Percentiles rank a stretch among this genome's conserved stretches.
Evolutionary conservation across 2,113 vertebrate species (phyloP).

Genomic region (Aphyosemion australe): DNA sequence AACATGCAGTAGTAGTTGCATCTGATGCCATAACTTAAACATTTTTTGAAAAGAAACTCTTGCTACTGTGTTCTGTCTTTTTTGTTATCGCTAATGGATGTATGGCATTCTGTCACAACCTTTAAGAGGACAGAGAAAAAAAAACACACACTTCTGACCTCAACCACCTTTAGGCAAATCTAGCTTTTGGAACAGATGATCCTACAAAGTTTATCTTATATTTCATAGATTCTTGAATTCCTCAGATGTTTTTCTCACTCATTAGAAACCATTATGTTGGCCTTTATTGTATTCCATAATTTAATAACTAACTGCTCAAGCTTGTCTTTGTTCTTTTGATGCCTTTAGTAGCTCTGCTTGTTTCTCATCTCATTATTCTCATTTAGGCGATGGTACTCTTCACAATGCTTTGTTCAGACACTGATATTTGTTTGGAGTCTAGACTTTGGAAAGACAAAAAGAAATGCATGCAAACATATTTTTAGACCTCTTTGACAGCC

Average conservation of each 20-base stretch:
- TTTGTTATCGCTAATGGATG: too few species aligned
- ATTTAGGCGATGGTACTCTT: slow-evolving; percentile 36
- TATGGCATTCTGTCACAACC: too few species aligned
- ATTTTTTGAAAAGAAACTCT: too few species aligned
- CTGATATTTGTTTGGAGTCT: slow-evolving; percentile 35
- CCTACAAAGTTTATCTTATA: slow-evolving; percentile 8
- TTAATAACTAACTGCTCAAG: slow-evolving; percentile 45
- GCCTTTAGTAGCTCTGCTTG: slow-evolving; percentile 17
- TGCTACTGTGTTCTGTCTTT: too few species aligned
- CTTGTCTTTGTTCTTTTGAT: slow-evolving; percentile 12
- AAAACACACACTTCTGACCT: too few species aligned
- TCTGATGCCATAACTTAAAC: too few species aligned
- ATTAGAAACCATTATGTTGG: slow-evolving; percentile 9
- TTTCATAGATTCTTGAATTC: not conserved
- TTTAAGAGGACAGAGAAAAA: too few species aligned
- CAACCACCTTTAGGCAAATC: too few species aligned
- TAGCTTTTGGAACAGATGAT: not conserved
- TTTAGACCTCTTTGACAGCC: slow-evolving; percentile 38
- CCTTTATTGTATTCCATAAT: slow-evolving; percentile 28
- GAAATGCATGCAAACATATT: not conserved
- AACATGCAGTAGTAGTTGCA: too few species aligned
- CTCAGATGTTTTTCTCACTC: not conserved
- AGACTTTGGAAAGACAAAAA: slow-evolving; percentile 6
- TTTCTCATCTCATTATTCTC: slow-evolving; percentile 23
- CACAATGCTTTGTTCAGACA: slow-evolving; percentile 18